A percentile compares a stretch with the other conserved stretches of the same genome.
These are phyloP conservation scores for Chloroclystis v-ata DNA, from an alignment of 2,888 invertebrate species.

Conservation along the genomic window DNA sequence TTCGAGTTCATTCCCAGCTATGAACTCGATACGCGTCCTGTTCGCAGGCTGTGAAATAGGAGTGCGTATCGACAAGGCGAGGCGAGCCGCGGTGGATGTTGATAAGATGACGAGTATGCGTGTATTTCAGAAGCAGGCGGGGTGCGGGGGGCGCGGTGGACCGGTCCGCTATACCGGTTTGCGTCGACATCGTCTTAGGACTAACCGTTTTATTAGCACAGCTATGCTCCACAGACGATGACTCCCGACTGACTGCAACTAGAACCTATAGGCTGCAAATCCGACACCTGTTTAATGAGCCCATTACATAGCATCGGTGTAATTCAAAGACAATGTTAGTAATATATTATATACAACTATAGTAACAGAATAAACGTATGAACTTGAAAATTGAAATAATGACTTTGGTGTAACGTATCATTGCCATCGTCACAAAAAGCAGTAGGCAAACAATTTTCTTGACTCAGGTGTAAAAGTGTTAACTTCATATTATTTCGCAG, in stretches of 20 bases:
- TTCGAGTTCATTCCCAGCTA: slow-evolving; percentile 51
- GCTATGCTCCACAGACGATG: slow-evolving; percentile 71
- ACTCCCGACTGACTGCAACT: slow-evolving; percentile 42
- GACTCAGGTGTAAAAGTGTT: slow-evolving; percentile 66
- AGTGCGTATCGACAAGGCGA: slow-evolving; percentile 62
- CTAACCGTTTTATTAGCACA: slow-evolving; percentile 75
- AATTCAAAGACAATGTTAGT: neutral
- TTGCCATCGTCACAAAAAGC: slow-evolving; percentile 32
- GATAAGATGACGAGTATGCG: slow-evolving; percentile 71
- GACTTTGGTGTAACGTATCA: neutral
- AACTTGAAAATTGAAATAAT: slow-evolving; percentile 11
- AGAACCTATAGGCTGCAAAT: slow-evolving; percentile 40
- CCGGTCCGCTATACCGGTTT: slow-evolving; percentile 75
- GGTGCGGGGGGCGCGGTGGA: slow-evolving; percentile 49
- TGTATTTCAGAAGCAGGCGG: slow-evolving; percentile 63
- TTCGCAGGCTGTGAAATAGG: slow-evolving; percentile 59
- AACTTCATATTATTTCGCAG: slow-evolving; percentile 49
- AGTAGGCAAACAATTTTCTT: slow-evolving; percentile 57
- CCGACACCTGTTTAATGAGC: slow-evolving; percentile 24
- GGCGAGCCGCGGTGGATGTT: slow-evolving; percentile 61
- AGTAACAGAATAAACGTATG: neutral
- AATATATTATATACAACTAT: neutral
- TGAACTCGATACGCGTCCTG: slow-evolving; percentile 56
- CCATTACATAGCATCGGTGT: neutral
- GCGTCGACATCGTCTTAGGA: slow-evolving; percentile 64